Evolutionary conservation across 2,888 invertebrate species (phyloP).

Genomic region (Xanthia togata): DNA sequence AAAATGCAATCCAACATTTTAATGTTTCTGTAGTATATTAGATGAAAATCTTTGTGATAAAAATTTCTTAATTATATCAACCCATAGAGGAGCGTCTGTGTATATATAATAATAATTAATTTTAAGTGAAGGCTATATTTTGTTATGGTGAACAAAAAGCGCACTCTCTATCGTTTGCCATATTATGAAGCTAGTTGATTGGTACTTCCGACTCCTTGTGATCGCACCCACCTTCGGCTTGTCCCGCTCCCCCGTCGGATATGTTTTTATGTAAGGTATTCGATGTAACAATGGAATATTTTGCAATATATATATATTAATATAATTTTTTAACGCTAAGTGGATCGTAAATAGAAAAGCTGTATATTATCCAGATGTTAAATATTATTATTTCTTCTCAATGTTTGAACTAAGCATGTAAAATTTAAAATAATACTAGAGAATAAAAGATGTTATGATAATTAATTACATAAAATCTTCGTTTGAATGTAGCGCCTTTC

Average conservation of each 20-base stretch:
- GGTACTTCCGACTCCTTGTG: constrained; percentile 68
- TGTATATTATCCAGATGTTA: constrained; percentile 90
- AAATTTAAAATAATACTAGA: constrained; percentile 91
- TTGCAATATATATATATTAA: constrained; percentile 87
- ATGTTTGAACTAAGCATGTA: constrained; percentile 90
- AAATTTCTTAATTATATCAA: constrained; percentile 82
- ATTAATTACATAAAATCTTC: constrained; percentile 89
- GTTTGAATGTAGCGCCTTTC: constrained; percentile 83
- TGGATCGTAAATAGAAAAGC: constrained; percentile 84
- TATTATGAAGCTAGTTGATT: constrained; percentile 74
- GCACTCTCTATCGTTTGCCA: constrained; percentile 84
- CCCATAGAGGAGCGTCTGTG: constrained; percentile 81
- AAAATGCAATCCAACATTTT: constrained; percentile 75
- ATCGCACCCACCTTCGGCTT: constrained; percentile 77
- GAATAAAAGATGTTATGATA: constrained; percentile 91
- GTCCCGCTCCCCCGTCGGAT: constrained; percentile 70
- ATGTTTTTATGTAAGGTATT: constrained; percentile 76
- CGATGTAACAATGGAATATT: constrained; percentile 88
- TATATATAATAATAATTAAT: constrained; percentile 81
- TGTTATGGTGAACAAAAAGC: constrained; percentile 84
- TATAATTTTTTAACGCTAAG: constrained; percentile 84
- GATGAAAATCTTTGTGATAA: constrained; percentile 88
- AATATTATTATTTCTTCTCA: constrained; percentile 90
- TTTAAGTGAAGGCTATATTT: constrained; percentile 88
- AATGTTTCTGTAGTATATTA: constrained; percentile 83